phyloP scores from a whole-genome alignment of 92 coral and sea anemone genomes.

The Porites cylindrica region DNA sequence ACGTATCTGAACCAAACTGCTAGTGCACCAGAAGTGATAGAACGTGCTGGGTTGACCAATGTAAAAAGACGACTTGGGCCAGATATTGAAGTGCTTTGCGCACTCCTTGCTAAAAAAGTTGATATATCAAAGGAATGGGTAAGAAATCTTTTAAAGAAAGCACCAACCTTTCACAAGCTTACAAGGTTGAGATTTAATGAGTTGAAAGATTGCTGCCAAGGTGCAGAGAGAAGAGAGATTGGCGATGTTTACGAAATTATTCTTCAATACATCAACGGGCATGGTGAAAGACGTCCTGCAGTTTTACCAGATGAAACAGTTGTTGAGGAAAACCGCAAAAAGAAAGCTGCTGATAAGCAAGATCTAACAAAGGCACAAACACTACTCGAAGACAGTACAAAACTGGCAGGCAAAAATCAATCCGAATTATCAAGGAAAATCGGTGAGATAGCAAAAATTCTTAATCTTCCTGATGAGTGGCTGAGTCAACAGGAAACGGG shows the following conservation, averaged over 20 bases:
- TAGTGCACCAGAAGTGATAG: not conserved
- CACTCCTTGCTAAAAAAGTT: constrained; percentile 1
- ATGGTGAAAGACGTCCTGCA: too few species aligned
- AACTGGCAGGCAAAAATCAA: too few species aligned
- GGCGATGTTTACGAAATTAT: not conserved
- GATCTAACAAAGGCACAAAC: too few species aligned
- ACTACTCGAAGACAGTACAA: too few species aligned
- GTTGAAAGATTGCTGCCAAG: not conserved
- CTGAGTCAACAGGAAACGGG: too few species aligned
- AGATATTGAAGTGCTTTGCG: constrained; percentile 41
- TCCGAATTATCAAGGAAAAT: too few species aligned
- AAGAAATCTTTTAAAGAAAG: not conserved
- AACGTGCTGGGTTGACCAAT: constrained; percentile 14
- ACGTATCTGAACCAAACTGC: not conserved
- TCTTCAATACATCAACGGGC: not conserved
- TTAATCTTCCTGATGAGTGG: too few species aligned
- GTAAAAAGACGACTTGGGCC: constrained; percentile 16
- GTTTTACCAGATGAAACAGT: too few species aligned
- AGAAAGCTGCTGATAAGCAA: not conserved
- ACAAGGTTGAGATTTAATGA: not conserved
- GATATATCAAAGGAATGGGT: constrained; percentile 43
- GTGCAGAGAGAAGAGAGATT: constrained; percentile 34
- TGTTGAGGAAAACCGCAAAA: not conserved
- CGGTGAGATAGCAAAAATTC: too few species aligned
- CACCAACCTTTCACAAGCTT: constrained; percentile 22